A percentile compares a stretch with the other conserved stretches of the same genome.
phyloP scores from a whole-genome alignment of 2,113 vertebrate genomes.

The Strigops habroptila region DNA sequence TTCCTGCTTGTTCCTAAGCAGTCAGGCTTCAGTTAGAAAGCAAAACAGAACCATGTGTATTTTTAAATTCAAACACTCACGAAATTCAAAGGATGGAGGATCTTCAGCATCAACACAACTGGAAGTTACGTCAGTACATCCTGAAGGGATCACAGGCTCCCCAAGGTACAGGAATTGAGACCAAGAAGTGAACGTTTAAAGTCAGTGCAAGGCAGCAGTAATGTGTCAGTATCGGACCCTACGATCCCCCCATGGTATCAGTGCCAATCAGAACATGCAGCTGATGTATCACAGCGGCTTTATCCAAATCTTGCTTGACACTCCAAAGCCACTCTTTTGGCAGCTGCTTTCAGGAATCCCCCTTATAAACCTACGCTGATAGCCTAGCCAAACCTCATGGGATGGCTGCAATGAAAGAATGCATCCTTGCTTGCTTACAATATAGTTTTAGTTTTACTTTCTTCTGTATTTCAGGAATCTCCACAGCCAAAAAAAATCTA shows the following conservation, averaged over 20 bases:
- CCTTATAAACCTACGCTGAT: background rate
- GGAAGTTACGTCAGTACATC: background rate
- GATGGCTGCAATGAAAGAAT: background rate
- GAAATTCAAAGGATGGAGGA: background rate
- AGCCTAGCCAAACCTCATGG: background rate
- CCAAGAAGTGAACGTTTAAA: background rate
- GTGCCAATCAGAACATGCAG: background rate
- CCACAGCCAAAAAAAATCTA: background rate
- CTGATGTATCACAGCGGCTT: background rate
- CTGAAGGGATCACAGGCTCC: background rate
- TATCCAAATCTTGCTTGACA: background rate
- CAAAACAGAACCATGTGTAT: constrained; percentile 49
- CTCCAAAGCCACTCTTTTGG: background rate
- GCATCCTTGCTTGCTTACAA: background rate
- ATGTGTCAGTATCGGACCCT: background rate
- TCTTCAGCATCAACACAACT: background rate
- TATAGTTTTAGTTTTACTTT: background rate
- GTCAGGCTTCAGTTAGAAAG: background rate
- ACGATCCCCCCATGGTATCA: background rate
- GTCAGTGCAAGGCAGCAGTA: background rate
- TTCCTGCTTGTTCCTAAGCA: constrained; percentile 18
- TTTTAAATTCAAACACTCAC: background rate
- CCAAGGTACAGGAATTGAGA: background rate
- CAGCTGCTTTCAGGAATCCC: background rate
- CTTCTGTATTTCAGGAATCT: background rate